Evolutionary conservation across 1,140 invertebrate genomes (phyloP), one percentile per base, ranked within the genome.

Genomic region (Trachelipus rathkii): DNA sequence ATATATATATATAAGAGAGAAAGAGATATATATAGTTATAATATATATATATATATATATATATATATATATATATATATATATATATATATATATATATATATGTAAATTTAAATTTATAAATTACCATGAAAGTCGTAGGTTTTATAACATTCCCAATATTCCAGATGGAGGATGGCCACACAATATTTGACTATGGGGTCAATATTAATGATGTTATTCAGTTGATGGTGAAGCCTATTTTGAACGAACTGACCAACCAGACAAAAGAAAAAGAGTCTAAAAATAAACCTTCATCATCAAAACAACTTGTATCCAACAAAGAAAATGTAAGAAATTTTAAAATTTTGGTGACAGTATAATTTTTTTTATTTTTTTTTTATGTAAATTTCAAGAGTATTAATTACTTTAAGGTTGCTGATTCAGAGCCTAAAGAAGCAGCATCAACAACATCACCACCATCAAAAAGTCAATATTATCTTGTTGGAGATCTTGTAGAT

Each of bases 191-290:
- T 86, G 91, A 94, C 83, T 94, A 94, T 82, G 89, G 89, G 82
- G 89, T 94, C 45, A 90, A 91, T 79, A 84, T 92, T 0, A 93
- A 94, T 86, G 91, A 93, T 85, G 89, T 93, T 15, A 89, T 95
- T 74, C 91, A 93, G 82, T 84, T 93, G 15, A 88, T 92, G 85
- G 84, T 89, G 2, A 87, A 85, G 81, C 77, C 84, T 72, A 79
- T 83, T 44, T 46, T 81, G 53, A 46, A 67, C 21, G 77, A 81
- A 67, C 5, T 53, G 72, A 76, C 60, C 9, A 78, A 77, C 66
- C 11, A 60, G 19, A 19, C 50, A 60, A 60, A 60, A 60, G 50
- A 60, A 19, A 60, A 19, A 60, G 50, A 60, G 19, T 60, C 50
- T 0, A 60, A 60, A 19, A 60, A 60, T 19, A 60, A 19, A 60